Evolutionary conservation across 1,140 invertebrate species (phyloP), one percentile per base, ranked within the genome.

Genomic region (Drosophila quadrilineata): DNA sequence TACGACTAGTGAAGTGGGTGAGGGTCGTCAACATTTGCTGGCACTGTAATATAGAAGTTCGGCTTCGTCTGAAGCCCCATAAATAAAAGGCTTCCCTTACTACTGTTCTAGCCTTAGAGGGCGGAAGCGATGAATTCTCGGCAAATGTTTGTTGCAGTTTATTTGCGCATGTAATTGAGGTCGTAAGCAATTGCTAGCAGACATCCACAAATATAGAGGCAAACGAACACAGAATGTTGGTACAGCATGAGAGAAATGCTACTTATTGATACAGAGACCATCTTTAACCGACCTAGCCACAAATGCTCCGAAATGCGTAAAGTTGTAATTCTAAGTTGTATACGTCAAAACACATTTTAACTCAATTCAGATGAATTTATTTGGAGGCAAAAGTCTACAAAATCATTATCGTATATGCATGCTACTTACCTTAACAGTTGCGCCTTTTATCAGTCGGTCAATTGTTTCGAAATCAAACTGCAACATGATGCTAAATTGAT

Each of bases 91-190:
- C 12, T 16, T 2, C 28, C 9, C 19, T 9, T 33, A 17, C 46
- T 40, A 16, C 33, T 26, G 8, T 26, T 36, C 36, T n/a, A n/a
- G n/a, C n/a, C 50, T 41, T 49, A 24, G 35, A 16, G 26, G 49
- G 43, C 35, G 50, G 60, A 40, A 53, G 71, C 58, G 69, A 58
- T 46, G 70, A 77, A 77, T 77, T 66, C 77, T 82, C 16, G 33
- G 69, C 70, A 84, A 82, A 84, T 84, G 73, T 77, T 84, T 77
- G 79, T 85, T 84, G 79, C 79, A 84, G 56, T 85, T 77, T 84
- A 77, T 84, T 84, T 84, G 77, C 79, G 48, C 56, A 85, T 71
- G 73, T 84, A 84, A 84, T 84, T 84, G 77, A 82, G 77, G 79
- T 77, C 69, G 65, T 71, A 77, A 77, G 77, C 69, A 82, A 72